phyloP scores from a whole-genome alignment of 1,140 invertebrate species.

The Metaphire vulgaris region DNA sequence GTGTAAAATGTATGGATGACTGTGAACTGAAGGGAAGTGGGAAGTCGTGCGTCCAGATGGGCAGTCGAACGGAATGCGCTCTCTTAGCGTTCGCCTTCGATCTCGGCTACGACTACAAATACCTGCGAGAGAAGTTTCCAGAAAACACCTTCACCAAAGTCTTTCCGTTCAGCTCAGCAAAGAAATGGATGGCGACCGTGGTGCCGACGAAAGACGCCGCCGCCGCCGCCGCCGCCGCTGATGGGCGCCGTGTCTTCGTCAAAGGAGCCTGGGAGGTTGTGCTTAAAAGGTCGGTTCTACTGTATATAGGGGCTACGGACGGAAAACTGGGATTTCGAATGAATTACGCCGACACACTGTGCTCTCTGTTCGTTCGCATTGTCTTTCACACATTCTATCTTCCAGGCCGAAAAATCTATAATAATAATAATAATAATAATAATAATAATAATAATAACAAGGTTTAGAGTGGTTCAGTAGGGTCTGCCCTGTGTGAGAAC shows the following conservation, averaged over 20 bases:
- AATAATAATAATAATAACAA: too few species aligned
- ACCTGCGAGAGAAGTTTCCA: slow-evolving; percentile 73
- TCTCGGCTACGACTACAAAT: slow-evolving; percentile 85
- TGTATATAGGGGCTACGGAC: too few species aligned
- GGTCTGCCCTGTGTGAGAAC: too few species aligned
- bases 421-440: too few species aligned
- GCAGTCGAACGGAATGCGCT: slow-evolving; percentile 96
- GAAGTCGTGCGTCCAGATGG: slow-evolving; percentile 45
- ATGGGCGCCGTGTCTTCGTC: slow-evolving; percentile 84
- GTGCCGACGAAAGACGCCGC: slow-evolving; percentile 58
- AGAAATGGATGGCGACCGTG: slow-evolving; percentile 98
- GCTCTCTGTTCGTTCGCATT: too few species aligned
- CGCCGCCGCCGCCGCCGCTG: not conserved
- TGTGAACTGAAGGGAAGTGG: not conserved
- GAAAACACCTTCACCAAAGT: slow-evolving; percentile 85
- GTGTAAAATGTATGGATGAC: too few species aligned
- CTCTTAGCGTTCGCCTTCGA: slow-evolving; percentile 76
- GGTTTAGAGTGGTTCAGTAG: too few species aligned
- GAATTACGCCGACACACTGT: too few species aligned
- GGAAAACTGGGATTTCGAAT: too few species aligned
- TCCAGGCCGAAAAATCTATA: too few species aligned
- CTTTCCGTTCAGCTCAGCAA: slow-evolving; percentile 97
- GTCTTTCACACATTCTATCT: too few species aligned
- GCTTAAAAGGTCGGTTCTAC: slow-evolving; percentile 74
- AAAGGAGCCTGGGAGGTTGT: slow-evolving; percentile 99